Base-by-base conservation (phyloP, 2,888 invertebrate species). In the Pilophorus perplexus region DNA sequence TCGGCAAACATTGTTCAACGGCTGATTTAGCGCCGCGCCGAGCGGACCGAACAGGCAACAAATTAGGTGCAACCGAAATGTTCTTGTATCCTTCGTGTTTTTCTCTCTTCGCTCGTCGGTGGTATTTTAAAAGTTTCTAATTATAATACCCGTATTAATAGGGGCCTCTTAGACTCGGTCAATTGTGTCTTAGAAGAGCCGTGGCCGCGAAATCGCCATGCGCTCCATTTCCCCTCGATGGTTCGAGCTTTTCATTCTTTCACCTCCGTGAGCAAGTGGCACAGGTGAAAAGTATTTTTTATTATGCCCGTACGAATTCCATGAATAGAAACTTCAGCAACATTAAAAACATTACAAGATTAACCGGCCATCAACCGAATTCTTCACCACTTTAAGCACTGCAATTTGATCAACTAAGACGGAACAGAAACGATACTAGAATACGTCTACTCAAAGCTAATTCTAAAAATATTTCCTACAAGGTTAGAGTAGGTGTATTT, bases 171-270 rank as follows among this genome's bases (percentile, higher is more conserved):
- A 22, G 55, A 8, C 38, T 33, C 38, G 38, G 55, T 10, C 55
- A 22, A 55, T 55, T 55, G 55, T 55, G 33, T 27, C 54, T 28
- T 18, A 3, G 37, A 38, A 37, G 52, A 28, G 55, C 33, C 37
- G 33, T 37, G 55, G 33, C 55, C 55, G 55, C 37, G 55, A 55
- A 38, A 55, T 55, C 10, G 38, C 55, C 33, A 10, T 33, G 18
- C 55, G 55, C 55, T 55, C 55, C 55, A 55, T 55, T 55, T 55
- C 55, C 38, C 12, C 54, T 33, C 6, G 27, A 54, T 33, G 52
- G 52, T n/a, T 18, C 20, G 33, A 28, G n/a, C 44, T 46, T 25
- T 46, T 46, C 46, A 46, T 46, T 46, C 46, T 55, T 55, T 22
- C 55, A 33, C 38, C 12, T 55, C 38, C 37, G 55, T 55, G 37